These are phyloP conservation scores for Thymelicus lineola DNA, from an alignment of 2,888 invertebrate genomes.

Conservation along the genomic window DNA sequence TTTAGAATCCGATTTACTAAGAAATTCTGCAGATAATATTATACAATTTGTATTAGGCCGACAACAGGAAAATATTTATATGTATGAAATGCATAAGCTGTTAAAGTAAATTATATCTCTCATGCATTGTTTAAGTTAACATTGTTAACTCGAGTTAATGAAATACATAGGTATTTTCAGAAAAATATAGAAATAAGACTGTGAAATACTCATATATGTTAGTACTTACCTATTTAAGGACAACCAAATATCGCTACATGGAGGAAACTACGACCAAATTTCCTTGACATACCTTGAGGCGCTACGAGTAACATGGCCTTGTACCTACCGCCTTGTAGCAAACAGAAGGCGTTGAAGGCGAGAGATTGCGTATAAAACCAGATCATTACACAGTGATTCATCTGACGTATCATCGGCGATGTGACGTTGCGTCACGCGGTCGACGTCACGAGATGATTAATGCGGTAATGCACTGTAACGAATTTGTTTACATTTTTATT, in stretches of 20 bases:
- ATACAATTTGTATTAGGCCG: neutral
- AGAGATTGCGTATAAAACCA: constrained; percentile 1
- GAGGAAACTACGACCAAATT: neutral
- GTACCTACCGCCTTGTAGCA: constrained; percentile 4
- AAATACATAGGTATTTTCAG: no score
- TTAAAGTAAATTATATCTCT: no score
- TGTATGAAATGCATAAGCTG: neutral
- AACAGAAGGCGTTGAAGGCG: neutral
- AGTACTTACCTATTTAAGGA: neutral
- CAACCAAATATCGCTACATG: neutral
- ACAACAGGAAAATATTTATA: neutral
- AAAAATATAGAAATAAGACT: no score
- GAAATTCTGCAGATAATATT: constrained; percentile 1
- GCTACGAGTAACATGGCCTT: neutral
- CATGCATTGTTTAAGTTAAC: no score
- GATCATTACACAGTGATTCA: constrained; percentile 17
- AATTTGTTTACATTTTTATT: neutral
- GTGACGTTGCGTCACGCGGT: neutral
- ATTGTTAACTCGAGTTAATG: no score
- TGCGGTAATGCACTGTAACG: neutral
- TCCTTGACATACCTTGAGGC: neutral
- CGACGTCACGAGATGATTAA: neutral
- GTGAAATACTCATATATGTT: no score
- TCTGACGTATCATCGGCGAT: neutral
- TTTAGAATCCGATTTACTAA: neutral